phyloP scores from a whole-genome alignment of 2,888 invertebrate genomes.

The Eupithecia inturbata region DNA sequence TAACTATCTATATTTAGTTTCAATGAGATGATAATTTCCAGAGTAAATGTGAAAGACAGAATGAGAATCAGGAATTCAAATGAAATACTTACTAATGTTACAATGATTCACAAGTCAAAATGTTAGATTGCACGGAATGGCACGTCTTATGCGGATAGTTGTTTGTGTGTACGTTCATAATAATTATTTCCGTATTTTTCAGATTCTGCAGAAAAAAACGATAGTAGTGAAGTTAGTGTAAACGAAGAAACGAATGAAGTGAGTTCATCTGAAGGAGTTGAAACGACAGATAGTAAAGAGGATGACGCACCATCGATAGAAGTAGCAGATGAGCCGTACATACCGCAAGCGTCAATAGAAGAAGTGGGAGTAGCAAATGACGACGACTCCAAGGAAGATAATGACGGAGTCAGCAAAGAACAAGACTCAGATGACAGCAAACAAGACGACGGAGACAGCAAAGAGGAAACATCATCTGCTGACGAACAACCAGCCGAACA shows the following conservation, averaged over 20 bases:
- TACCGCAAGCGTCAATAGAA: conserved; percentile 77
- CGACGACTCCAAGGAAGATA: conserved; percentile 71
- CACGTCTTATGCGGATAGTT: neutral
- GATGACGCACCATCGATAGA: conserved; percentile 72
- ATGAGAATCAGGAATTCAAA: neutral
- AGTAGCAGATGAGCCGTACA: conserved; percentile 80
- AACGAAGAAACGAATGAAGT: conserved; percentile 76
- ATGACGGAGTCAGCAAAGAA: conserved; percentile 66
- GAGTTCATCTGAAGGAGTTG: conserved; percentile 70
- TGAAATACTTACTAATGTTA: neutral
- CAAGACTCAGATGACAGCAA: conserved; percentile 54
- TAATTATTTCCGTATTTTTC: conserved; percentile 31
- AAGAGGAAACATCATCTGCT: conserved; percentile 72
- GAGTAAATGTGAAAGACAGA: neutral
- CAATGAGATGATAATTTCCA: conserved; percentile 11
- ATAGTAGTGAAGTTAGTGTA: conserved; percentile 80
- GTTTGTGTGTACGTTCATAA: neutral
- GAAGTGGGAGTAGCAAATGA: conserved; percentile 66
- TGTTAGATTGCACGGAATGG: neutral
- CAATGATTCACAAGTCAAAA: conserved; percentile 6
- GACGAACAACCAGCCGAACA: conserved; percentile 77
- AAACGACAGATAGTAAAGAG: conserved; percentile 61
- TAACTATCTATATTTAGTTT: conserved; percentile 56
- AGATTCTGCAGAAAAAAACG: conserved; percentile 81
- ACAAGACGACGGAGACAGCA: conserved; percentile 65